phyloP scores from a whole-genome alignment of 2,797 vertebrate genomes.

The Gambusia yucatana region DNA sequence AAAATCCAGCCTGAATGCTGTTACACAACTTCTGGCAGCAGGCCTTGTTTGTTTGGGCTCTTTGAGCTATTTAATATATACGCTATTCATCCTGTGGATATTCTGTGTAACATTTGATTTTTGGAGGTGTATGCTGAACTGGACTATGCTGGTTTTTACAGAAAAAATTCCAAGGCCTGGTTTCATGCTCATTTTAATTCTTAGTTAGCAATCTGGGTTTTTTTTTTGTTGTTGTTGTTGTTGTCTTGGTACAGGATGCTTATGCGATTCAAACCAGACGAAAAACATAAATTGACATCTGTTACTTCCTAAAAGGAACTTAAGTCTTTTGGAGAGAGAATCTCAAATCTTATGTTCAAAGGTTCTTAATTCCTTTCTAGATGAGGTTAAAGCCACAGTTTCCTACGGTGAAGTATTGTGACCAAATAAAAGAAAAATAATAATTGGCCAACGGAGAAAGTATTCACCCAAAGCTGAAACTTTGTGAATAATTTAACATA shows the following conservation, averaged over 20 bases:
- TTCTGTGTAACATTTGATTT: neutral
- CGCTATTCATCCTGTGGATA: conserved; percentile 10
- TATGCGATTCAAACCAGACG: neutral
- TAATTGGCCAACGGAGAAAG: neutral
- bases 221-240: neutral
- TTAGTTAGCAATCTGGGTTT: neutral
- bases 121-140: neutral
- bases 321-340: neutral
- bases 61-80: conserved; percentile 14
- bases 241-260: neutral
- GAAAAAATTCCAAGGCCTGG: neutral
- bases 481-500: neutral
- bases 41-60: conserved; percentile 23
- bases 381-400: neutral
- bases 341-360: neutral
- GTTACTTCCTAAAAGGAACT: neutral
- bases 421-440: neutral
- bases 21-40: conserved; percentile 41
- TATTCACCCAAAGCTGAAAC: neutral
- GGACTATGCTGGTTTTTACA: neutral
- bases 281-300: neutral
- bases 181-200: neutral
- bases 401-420: neutral
- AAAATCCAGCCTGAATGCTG: conserved; percentile 26
- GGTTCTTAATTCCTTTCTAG: neutral